Percentiles rank a stretch among this genome's conserved stretches.
Evolutionary conservation across 2,113 vertebrate genomes (phyloP).

Genomic region (Epinephelus moara): DNA sequence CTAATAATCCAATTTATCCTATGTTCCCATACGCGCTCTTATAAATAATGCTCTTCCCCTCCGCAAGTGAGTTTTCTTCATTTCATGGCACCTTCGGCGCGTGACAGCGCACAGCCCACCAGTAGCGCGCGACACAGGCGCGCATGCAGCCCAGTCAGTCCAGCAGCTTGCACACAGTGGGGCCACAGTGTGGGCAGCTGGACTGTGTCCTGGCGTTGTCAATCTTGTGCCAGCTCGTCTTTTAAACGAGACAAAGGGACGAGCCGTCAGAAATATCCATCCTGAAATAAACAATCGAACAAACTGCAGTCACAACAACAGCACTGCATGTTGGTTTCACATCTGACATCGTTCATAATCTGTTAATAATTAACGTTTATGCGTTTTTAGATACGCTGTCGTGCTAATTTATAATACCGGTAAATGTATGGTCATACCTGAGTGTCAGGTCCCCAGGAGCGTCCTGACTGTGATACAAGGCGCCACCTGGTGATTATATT

Average conservation of each 20-base stretch:
- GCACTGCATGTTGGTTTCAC: background rate
- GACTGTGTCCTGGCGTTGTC: background rate
- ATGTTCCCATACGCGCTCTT: conserved; percentile 64
- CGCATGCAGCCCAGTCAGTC: conserved; percentile 8
- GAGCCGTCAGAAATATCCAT: background rate
- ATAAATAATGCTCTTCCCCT: conserved; percentile 60
- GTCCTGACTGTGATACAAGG: conserved; percentile 5
- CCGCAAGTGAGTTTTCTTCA: conserved; percentile 69
- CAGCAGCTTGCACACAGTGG: conserved; percentile 6
- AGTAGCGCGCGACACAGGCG: conserved; percentile 62
- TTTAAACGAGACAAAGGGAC: background rate
- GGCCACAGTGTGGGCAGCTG: background rate
- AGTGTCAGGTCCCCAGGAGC: background rate
- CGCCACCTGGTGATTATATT: conserved; percentile 48
- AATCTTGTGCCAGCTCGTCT: background rate
- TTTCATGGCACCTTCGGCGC: conserved; percentile 75
- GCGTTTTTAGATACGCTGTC: background rate
- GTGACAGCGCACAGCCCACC: conserved; percentile 72
- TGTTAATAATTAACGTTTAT: background rate
- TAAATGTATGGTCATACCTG: conserved; percentile 1
- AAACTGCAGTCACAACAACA: background rate
- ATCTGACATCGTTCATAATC: background rate
- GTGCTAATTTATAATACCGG: background rate
- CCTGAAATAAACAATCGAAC: background rate
- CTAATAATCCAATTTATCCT: conserved; percentile 45